phyloP scores from a whole-genome alignment of 2,888 invertebrate species.

The Toxonevra muliebris region DNA sequence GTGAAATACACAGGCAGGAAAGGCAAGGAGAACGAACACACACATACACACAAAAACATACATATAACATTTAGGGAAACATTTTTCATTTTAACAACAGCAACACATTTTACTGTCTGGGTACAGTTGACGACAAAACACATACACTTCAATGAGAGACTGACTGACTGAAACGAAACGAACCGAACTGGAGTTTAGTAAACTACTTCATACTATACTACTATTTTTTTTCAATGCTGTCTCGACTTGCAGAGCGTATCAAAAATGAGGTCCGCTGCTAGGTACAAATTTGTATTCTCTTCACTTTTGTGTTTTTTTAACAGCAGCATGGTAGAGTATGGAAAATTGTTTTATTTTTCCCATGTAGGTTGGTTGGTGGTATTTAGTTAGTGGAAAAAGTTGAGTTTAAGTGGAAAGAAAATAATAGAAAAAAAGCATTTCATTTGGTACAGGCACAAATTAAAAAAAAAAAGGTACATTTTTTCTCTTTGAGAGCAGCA shows the following conservation, averaged over 20 bases:
- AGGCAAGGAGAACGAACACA: slow-evolving; percentile 29
- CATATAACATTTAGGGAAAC: slow-evolving; percentile 30
- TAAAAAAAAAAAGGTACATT: too few relatives aligned
- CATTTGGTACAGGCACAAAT: too few relatives aligned
- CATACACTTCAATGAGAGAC: slow-evolving; percentile 33
- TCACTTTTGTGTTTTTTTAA: background rate
- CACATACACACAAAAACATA: slow-evolving; percentile 18
- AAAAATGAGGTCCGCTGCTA: slow-evolving; percentile 23
- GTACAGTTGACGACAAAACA: slow-evolving; percentile 62
- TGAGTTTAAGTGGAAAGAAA: background rate
- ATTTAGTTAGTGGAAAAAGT: background rate
- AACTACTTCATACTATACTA: slow-evolving; percentile 15
- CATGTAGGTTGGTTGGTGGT: background rate
- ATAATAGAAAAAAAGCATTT: background rate
- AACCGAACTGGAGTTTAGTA: too few relatives aligned
- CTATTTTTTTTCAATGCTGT: slow-evolving; percentile 23
- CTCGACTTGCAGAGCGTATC: slow-evolving; percentile 24
- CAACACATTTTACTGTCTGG: slow-evolving; percentile 28
- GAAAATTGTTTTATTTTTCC: background rate
- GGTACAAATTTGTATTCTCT: background rate
- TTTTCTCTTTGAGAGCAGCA: too few relatives aligned
- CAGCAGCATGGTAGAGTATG: background rate
- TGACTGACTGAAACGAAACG: slow-evolving; percentile 19
- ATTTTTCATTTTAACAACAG: slow-evolving; percentile 19
- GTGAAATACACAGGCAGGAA: slow-evolving; percentile 14